phyloP scores from a whole-genome alignment of 2,888 invertebrate genomes.

The Eristalinus aeneus region DNA sequence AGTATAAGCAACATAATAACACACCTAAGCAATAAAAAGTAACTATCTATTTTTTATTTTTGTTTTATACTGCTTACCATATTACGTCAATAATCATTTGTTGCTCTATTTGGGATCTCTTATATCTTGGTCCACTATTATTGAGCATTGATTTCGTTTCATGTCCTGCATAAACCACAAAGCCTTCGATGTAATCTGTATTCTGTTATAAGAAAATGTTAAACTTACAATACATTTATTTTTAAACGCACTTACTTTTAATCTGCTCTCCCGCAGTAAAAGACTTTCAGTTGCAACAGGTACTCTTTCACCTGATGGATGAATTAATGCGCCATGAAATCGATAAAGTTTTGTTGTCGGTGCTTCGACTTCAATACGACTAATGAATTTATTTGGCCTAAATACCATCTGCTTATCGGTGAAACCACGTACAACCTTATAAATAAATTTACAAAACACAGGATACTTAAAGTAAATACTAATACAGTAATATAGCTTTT shows the following conservation, averaged over 20 bases:
- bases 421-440: conserved; percentile 80
- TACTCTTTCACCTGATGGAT: conserved; percentile 89
- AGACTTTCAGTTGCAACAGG: conserved; percentile 94
- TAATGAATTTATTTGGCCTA: conserved; percentile 90
- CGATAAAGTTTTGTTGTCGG: conserved; percentile 98
- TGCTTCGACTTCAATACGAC: conserved; percentile 94
- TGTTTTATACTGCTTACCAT: conserved; percentile 90
- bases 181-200: conserved; percentile 97
- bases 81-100: conserved; percentile 98
- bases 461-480: too few species aligned
- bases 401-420: conserved; percentile 86
- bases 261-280: conserved; percentile 93
- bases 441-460: neutral
- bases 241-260: conserved; percentile 82
- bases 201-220: conserved; percentile 83
- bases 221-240: neutral
- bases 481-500: too few species aligned
- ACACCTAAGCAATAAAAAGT: conserved; percentile 83
- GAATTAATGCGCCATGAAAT: conserved; percentile 94
- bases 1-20: conserved; percentile 93
- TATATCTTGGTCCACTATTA: conserved; percentile 96
- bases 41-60: neutral
- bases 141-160: conserved; percentile 99
- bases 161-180: conserved; percentile 97
- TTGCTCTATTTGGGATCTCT: conserved; percentile 94